Base-by-base conservation (phyloP, 2,888 invertebrate genomes). In the Iphiclides podalirius region DNA sequence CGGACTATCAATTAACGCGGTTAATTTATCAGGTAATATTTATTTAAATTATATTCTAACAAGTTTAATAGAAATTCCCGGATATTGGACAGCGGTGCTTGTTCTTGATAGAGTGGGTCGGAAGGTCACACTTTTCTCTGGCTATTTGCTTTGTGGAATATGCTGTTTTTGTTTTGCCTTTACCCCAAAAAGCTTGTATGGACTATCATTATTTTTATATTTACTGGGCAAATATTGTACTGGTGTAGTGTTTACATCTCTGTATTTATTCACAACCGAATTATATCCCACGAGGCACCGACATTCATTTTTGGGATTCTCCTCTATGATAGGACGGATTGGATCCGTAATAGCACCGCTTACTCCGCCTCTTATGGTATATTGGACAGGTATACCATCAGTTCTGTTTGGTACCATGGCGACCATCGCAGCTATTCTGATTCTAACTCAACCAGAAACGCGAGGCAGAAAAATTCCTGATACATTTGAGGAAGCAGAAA, bases 1-100 rank as follows among this genome's bases (percentile, higher is more conserved):
- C 62, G 95, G 95, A 0, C 77, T 96, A 49, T 94, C 94, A 9
- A 85, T 95, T 43, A 95, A 94, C 75, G 93, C 95, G 0, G 94
- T 94, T 3, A 90, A 91, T 36, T 79, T 96, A 53, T 90, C 92
- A 35, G 95, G 95, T 3, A 92, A 94, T 72, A 93, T 93, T 70
- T 94, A 95, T 70, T 66, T 93, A 7, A 95, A 95, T 75, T 95
- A 95, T 65, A 92, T 94, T 39, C 75, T 92, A 17, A 91, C 90
- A 4, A 83, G 90, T 4, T 73, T 91, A 20, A 89, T 93, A 23
- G 95, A 95, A 72, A 92, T 95, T 57, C 95, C 95, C 2, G 94
- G 93, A 0, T 94, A 92, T 67, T 81, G 92, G 65, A 68, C 91
- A 34, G 92, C 93, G 1, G 91, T 91, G 46, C 70, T 92, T 23